These are phyloP conservation scores for Coenonympha glycerion DNA, from an alignment of 2,888 invertebrate species.

Conservation along the genomic window DNA sequence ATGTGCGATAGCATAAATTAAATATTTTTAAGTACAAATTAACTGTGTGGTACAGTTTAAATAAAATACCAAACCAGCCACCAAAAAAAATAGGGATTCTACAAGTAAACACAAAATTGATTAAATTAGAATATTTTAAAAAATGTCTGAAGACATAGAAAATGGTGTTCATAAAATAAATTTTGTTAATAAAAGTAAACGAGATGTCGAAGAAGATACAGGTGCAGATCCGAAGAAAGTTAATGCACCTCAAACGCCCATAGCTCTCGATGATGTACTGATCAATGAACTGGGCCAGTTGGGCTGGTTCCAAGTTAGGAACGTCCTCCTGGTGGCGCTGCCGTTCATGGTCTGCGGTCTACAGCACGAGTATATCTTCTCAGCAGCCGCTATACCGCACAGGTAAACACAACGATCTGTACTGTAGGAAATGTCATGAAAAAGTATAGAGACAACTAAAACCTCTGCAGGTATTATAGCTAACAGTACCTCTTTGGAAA, in stretches of 20 bases:
- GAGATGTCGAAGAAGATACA: too few species aligned
- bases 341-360: slow-evolving; percentile 75
- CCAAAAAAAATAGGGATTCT: too few species aligned
- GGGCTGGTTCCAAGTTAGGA: not conserved
- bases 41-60: too few species aligned
- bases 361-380: slow-evolving; percentile 66
- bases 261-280: not conserved
- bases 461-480: too few species aligned
- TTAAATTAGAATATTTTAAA: too few species aligned
- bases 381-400: slow-evolving; percentile 4
- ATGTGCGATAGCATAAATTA: too few species aligned
- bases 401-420: not conserved
- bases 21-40: too few species aligned
- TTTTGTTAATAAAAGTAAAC: too few species aligned
- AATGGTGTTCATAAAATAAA: not conserved
- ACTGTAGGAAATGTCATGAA: not conserved
- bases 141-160: not conserved
- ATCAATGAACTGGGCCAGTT: not conserved
- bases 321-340: not conserved
- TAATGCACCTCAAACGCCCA: not conserved
- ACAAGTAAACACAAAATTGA: too few species aligned
- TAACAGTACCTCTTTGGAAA: too few species aligned
- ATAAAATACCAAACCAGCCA: too few species aligned
- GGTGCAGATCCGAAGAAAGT: not conserved
- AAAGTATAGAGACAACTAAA: too few species aligned